These are phyloP conservation scores for Astreopora myriophthalma DNA, from an alignment of 64 coral and sea anemone genomes.

Conservation along the genomic window DNA sequence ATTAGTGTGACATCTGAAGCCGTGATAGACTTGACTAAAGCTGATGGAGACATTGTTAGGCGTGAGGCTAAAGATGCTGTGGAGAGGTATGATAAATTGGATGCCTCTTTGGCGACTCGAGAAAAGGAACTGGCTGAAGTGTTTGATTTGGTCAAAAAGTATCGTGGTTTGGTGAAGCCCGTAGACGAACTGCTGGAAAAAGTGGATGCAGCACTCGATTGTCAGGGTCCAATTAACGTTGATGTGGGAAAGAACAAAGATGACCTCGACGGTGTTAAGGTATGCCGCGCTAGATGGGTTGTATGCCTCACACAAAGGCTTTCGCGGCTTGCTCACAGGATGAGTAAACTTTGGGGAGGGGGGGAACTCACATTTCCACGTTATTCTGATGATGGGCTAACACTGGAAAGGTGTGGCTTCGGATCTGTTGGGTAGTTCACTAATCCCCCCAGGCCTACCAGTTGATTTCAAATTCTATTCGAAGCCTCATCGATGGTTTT, in stretches of 20 bases:
- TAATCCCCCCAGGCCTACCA: too few species aligned
- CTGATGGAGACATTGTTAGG: constrained; percentile 66
- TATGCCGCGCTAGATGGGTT: background rate
- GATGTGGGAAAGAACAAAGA: constrained; percentile 94
- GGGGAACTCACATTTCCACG: too few species aligned
- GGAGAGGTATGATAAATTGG: constrained; percentile 84
- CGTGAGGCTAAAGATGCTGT: constrained; percentile 67
- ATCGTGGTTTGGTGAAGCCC: constrained; percentile 54
- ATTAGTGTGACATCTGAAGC: constrained; percentile 63
- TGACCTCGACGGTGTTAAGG: constrained; percentile 83
- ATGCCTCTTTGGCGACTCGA: constrained; percentile 44
- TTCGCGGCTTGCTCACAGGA: background rate
- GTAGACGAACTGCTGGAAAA: constrained; percentile 60
- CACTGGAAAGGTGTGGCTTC: too few species aligned
- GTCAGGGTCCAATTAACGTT: constrained; percentile 58
- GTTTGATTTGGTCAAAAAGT: constrained; percentile 20
- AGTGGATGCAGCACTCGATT: constrained; percentile 56
- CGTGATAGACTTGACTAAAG: constrained; percentile 57
- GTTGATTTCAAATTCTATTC: too few species aligned
- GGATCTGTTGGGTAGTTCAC: too few species aligned
- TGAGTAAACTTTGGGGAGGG: too few species aligned
- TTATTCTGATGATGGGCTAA: too few species aligned
- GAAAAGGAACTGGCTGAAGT: constrained; percentile 72
- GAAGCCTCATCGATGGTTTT: too few species aligned
- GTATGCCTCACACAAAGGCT: background rate